Percentiles rank a stretch among this genome's conserved stretches.
These are phyloP conservation scores for Hepsetus odoe DNA, from an alignment of 2,113 vertebrate species.

Conservation along the genomic window DNA sequence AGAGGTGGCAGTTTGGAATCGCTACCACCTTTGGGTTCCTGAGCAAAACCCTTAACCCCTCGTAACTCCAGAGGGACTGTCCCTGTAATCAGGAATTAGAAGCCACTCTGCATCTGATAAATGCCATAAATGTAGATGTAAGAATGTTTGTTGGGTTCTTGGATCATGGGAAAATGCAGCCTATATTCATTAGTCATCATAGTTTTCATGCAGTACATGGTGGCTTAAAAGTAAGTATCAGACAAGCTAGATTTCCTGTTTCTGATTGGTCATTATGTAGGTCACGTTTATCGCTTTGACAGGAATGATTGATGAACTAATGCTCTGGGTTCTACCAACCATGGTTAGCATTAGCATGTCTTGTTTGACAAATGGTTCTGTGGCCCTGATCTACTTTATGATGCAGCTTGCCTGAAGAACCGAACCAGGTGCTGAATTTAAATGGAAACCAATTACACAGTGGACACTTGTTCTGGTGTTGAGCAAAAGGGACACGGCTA, in stretches of 20 bases:
- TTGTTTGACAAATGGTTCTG: slow-evolving; percentile 60
- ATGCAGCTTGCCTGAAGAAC: slow-evolving; percentile 24
- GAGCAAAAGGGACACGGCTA: neutral
- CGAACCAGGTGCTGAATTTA: slow-evolving; percentile 18
- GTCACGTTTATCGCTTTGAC: slow-evolving; percentile 55
- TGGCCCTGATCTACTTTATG: slow-evolving; percentile 32
- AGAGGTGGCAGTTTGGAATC: no score
- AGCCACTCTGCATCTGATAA: no score
- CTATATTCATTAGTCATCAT: no score
- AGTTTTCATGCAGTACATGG: neutral
- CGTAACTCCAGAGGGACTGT: no score
- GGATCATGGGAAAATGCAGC: no score
- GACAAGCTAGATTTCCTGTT: neutral
- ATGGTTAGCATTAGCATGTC: slow-evolving; percentile 48
- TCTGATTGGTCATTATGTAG: slow-evolving; percentile 59
- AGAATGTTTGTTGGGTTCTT: no score
- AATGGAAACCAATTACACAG: slow-evolving; percentile 26
- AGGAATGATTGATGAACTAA: slow-evolving; percentile 62
- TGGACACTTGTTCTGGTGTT: slow-evolving; percentile 5
- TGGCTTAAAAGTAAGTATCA: neutral
- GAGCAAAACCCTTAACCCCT: no score
- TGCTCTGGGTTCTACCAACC: slow-evolving; percentile 49
- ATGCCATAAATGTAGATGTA: no score
- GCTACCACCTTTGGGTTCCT: no score
- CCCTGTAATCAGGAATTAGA: no score